These are phyloP conservation scores for Leuciscus idus DNA, from an alignment of 2,113 vertebrate species.

Conservation along the genomic window DNA sequence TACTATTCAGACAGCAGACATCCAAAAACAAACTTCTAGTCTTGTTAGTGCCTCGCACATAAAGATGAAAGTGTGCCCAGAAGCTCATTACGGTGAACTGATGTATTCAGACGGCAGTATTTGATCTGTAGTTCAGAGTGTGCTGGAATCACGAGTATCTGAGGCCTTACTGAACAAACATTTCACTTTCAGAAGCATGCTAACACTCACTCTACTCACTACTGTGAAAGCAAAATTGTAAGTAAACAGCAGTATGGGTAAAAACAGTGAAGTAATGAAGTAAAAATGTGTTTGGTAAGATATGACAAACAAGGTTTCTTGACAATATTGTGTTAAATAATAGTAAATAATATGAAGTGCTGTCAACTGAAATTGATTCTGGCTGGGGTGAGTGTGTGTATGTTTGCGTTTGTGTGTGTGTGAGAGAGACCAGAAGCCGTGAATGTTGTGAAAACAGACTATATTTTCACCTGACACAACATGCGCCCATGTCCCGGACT, in stretches of 20 bases:
- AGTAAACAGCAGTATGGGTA: not conserved
- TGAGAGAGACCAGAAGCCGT: not conserved
- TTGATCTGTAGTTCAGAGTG: not conserved
- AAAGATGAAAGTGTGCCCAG: not conserved
- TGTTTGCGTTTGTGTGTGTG: not conserved
- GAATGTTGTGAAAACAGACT: slow-evolving; percentile 11
- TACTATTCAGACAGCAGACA: not conserved
- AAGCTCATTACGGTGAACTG: not conserved
- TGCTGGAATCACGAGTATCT: not conserved
- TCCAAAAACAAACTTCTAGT: not conserved
- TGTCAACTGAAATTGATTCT: no score
- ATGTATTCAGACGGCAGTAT: not conserved
- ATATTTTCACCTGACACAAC: slow-evolving; percentile 32
- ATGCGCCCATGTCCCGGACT: not conserved
- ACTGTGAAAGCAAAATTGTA: not conserved
- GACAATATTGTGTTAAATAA: not conserved
- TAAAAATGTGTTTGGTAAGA: no score
- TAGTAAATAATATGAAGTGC: not conserved
- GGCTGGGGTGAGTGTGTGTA: not conserved
- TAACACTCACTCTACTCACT: not conserved
- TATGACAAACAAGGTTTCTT: not conserved
- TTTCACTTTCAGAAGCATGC: not conserved
- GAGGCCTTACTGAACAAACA: not conserved
- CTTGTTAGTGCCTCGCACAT: not conserved
- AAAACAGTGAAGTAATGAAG: no score